Evolutionary conservation across 2,797 vertebrate genomes (phyloP).

Genomic region (Pangasius sanitwongsei): DNA sequence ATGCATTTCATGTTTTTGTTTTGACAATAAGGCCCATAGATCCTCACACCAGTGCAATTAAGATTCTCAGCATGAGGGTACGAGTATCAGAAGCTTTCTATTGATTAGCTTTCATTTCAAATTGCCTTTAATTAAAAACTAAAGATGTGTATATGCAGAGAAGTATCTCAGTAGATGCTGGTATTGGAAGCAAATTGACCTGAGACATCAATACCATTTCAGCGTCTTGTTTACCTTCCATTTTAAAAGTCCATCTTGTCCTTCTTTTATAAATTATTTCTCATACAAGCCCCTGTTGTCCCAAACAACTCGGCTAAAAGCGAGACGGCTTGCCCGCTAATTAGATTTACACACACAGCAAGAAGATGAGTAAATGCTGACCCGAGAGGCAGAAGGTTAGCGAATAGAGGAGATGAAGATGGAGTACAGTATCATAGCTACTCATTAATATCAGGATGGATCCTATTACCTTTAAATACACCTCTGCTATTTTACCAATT

Average conservation of each 20-base stretch:
- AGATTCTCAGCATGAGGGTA: neutral
- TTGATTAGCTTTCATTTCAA: neutral
- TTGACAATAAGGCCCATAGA: neutral
- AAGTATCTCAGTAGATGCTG: neutral
- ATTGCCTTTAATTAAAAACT: neutral
- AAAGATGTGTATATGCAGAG: neutral
- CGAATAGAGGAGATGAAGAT: slow-evolving; percentile 16
- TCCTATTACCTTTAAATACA: slow-evolving; percentile 15
- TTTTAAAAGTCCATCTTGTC: slow-evolving; percentile 18
- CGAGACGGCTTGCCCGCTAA: neutral
- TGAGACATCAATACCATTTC: slow-evolving; percentile 4
- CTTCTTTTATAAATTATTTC: slow-evolving; percentile 4
- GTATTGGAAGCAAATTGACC: slow-evolving; percentile 7
- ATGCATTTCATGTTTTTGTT: neutral
- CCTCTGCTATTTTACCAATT: slow-evolving; percentile 9
- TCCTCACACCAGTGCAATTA: neutral
- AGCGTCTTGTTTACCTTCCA: slow-evolving; percentile 9
- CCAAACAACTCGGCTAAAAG: neutral
- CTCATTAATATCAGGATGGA: neutral
- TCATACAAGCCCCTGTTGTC: slow-evolving; percentile 17
- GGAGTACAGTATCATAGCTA: neutral
- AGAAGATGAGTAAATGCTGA: slow-evolving; percentile 29
- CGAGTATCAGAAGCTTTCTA: neutral
- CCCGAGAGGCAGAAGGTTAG: neutral
- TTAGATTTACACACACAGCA: slow-evolving; percentile 29